Evolutionary conservation across 1,140 invertebrate species (phyloP).

Genomic region (Conopomorpha cramerella): DNA sequence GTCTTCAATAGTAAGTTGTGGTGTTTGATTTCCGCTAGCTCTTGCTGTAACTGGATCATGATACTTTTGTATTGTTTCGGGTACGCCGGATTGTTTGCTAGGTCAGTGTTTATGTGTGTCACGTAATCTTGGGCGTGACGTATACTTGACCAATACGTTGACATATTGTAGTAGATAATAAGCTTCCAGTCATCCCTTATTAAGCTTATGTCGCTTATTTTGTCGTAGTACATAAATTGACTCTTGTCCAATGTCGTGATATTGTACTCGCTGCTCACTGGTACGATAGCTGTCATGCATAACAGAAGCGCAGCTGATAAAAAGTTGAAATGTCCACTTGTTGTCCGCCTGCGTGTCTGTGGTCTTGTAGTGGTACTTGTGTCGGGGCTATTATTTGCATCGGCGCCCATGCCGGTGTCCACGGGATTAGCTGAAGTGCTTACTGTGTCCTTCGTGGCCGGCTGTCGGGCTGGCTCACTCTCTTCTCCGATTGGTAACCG

Average conservation of each 20-base stretch:
- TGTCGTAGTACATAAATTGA: constrained; percentile 11
- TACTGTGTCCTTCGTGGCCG: too few species aligned
- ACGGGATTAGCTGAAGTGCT: too few species aligned
- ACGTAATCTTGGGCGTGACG: too few species aligned
- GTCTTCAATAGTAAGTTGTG: constrained; percentile 12
- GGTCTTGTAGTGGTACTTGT: too few species aligned
- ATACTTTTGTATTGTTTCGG: constrained; percentile 11
- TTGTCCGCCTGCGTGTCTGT: too few species aligned
- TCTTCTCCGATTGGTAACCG: background rate
- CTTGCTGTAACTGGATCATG: constrained; percentile 13
- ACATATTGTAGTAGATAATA: constrained; percentile 11
- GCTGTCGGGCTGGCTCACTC: too few species aligned
- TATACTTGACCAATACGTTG: constrained; percentile 12
- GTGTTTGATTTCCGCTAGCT: constrained; percentile 12
- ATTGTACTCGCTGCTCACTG: constrained; percentile 5
- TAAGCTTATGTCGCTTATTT: constrained; percentile 9
- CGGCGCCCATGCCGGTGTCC: too few species aligned
- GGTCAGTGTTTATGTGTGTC: too few species aligned
- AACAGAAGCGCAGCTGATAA: constrained; percentile 8
- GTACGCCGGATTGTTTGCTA: constrained; percentile 9
- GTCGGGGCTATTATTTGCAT: too few species aligned
- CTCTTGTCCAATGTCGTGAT: constrained; percentile 6
- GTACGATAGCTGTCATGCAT: constrained; percentile 5
- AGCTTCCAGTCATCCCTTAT: constrained; percentile 12
- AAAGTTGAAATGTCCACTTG: constrained; percentile 2